These are phyloP conservation scores for Drosophila gunungcola DNA, from an alignment of 1,140 invertebrate genomes.

Conservation along the genomic window DNA sequence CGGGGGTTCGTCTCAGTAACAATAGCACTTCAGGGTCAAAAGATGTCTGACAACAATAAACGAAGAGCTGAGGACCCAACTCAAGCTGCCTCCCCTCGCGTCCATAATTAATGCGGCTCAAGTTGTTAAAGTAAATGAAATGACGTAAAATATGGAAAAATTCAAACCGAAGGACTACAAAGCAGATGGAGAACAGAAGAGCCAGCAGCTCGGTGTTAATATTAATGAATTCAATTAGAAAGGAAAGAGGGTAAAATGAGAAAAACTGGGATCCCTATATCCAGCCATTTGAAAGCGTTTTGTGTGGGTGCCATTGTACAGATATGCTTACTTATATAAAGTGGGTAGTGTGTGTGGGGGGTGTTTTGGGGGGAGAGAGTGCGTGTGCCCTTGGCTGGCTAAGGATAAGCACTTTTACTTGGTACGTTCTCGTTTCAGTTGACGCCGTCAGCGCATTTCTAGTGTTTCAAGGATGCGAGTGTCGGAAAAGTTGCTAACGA, in stretches of 20 bases:
- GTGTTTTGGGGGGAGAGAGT: not conserved
- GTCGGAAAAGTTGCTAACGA: conserved; percentile 50
- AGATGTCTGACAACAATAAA: conserved; percentile 23
- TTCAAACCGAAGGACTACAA: conserved; percentile 11
- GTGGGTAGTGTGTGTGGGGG: conserved; percentile 2
- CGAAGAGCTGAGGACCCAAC: conserved; percentile 15
- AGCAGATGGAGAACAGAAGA: conserved; percentile 11
- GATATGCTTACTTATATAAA: conserved; percentile 3
- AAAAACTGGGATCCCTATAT: conserved; percentile 6
- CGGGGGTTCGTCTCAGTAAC: conserved; percentile 8
- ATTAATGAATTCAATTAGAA: conserved; percentile 67
- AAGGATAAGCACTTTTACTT: conserved; percentile 60
- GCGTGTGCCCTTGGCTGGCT: conserved; percentile 65
- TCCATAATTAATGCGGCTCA: conserved; percentile 35
- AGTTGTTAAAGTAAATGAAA: conserved; percentile 39
- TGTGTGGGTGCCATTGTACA: conserved; percentile 22
- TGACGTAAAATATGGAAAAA: conserved; percentile 25
- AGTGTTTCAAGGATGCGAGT: conserved; percentile 70
- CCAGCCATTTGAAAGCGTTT: conserved; percentile 8
- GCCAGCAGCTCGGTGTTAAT: conserved; percentile 26
- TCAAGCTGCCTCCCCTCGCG: conserved; percentile 6
- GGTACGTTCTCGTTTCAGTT: conserved; percentile 36
- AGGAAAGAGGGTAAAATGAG: conserved; percentile 13
- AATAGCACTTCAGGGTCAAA: conserved; percentile 44
- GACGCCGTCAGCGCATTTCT: conserved; percentile 63